These are phyloP conservation scores for Trachops cirrhosus DNA, from an alignment of 2,797 vertebrate genomes.

Conservation along the genomic window DNA sequence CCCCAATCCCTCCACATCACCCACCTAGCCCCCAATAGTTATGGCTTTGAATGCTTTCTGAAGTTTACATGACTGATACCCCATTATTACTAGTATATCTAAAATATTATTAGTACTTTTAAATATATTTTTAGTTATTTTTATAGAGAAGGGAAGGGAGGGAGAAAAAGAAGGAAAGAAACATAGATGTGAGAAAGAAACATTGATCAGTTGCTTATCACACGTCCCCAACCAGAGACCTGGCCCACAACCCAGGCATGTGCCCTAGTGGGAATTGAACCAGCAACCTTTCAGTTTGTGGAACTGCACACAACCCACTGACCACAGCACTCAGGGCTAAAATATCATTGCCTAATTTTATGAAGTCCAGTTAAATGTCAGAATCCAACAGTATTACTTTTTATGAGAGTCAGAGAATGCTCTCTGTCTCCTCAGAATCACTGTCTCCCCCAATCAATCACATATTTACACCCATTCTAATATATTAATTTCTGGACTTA, in stretches of 20 bases:
- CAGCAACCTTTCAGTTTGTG: too few species aligned
- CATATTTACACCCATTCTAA: neutral
- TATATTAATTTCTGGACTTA: neutral
- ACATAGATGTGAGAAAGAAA: too few species aligned
- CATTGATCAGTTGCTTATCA: too few species aligned
- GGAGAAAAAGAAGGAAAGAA: too few species aligned
- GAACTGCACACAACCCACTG: too few species aligned
- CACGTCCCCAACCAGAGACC: too few species aligned
- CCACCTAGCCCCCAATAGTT: neutral
- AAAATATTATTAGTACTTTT: neutral
- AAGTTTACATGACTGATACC: neutral
- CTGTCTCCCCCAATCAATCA: neutral
- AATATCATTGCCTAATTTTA: neutral
- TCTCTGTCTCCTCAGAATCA: neutral
- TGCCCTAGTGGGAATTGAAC: too few species aligned
- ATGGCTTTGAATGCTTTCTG: neutral
- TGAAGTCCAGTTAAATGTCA: neutral
- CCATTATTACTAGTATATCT: neutral
- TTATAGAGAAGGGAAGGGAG: too few species aligned
- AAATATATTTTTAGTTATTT: too few species aligned
- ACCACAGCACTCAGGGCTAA: neutral
- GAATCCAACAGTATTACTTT: neutral
- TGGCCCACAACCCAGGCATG: too few species aligned
- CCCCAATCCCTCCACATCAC: too few species aligned
- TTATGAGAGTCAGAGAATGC: neutral